phyloP scores from a whole-genome alignment of 1,140 invertebrate species.

The Dolichoris vasculosae region DNA sequence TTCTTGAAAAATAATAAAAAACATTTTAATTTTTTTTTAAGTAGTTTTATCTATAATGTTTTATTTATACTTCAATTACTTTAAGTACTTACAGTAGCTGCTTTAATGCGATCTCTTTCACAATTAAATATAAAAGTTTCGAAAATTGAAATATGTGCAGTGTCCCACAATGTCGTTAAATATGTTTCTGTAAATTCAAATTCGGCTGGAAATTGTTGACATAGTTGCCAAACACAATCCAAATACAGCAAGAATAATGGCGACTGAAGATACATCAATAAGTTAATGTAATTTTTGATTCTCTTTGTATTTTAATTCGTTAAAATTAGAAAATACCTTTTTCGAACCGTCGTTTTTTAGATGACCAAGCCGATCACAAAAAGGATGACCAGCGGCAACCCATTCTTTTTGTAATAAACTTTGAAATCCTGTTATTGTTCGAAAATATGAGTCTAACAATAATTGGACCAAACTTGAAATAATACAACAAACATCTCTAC shows the following conservation, averaged over 20 bases:
- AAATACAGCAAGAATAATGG: slow-evolving; percentile 93
- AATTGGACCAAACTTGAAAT: slow-evolving; percentile 92
- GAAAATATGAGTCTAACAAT: slow-evolving; percentile 87
- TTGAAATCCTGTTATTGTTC: slow-evolving; percentile 93
- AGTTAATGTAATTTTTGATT: slow-evolving; percentile 6
- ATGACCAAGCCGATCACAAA: slow-evolving; percentile 83
- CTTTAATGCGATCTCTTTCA: slow-evolving; percentile 80
- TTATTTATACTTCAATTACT: background rate
- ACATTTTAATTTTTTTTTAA: background rate
- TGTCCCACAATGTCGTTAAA: slow-evolving; percentile 93
- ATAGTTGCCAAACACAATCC: slow-evolving; percentile 94
- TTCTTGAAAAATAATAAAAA: too few relatives aligned
- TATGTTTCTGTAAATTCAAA: slow-evolving; percentile 96
- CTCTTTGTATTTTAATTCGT: background rate
- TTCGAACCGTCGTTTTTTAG: slow-evolving; percentile 74
- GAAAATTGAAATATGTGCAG: slow-evolving; percentile 88
- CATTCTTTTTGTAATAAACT: slow-evolving; percentile 95
- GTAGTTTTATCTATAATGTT: background rate
- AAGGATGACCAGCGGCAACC: slow-evolving; percentile 93
- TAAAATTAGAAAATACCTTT: slow-evolving; percentile 70
- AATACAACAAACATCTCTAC: slow-evolving; percentile 91
- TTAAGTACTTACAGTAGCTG: slow-evolving; percentile 70
- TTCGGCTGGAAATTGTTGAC: slow-evolving; percentile 88
- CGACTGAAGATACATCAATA: slow-evolving; percentile 74
- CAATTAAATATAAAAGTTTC: slow-evolving; percentile 95